Evolutionary conservation across 2,888 invertebrate species (phyloP).

Genomic region (Dromius quadrimaculatus): DNA sequence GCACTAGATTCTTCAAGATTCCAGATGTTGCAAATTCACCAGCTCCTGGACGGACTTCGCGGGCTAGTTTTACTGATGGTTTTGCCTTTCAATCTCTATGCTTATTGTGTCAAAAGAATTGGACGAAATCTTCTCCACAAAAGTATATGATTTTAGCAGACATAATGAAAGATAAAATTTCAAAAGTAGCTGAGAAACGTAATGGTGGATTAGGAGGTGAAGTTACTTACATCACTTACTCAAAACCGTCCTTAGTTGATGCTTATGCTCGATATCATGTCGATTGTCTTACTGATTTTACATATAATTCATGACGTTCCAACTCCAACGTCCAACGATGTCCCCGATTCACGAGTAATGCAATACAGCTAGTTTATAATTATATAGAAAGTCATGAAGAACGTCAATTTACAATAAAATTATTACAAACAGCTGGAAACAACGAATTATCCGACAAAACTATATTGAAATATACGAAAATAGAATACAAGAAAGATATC

Average conservation of each 20-base stretch:
- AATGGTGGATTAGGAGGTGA: background rate
- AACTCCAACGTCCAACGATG: background rate
- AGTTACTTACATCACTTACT: background rate
- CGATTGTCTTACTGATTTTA: background rate
- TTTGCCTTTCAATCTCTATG: background rate
- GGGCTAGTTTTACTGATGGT: background rate
- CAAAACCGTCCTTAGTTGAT: background rate
- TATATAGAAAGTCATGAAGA: constrained; percentile 61
- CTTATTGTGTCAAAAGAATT: background rate
- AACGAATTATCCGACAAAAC: background rate
- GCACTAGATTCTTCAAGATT: background rate
- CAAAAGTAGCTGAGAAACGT: background rate
- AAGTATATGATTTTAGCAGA: background rate
- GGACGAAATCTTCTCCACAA: background rate
- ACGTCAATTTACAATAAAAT: constrained; percentile 57
- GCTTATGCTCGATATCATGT: background rate
- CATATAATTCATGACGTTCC: background rate
- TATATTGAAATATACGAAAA: background rate
- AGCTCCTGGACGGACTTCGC: background rate
- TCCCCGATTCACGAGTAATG: constrained; percentile 30
- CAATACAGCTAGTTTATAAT: constrained; percentile 61
- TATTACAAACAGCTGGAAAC: constrained; percentile 50
- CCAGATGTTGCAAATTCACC: background rate
- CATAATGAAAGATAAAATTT: background rate
- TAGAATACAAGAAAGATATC: background rate